Evolutionary conservation across 2,797 vertebrate species (phyloP).

Genomic region (Anas bernieri): DNA sequence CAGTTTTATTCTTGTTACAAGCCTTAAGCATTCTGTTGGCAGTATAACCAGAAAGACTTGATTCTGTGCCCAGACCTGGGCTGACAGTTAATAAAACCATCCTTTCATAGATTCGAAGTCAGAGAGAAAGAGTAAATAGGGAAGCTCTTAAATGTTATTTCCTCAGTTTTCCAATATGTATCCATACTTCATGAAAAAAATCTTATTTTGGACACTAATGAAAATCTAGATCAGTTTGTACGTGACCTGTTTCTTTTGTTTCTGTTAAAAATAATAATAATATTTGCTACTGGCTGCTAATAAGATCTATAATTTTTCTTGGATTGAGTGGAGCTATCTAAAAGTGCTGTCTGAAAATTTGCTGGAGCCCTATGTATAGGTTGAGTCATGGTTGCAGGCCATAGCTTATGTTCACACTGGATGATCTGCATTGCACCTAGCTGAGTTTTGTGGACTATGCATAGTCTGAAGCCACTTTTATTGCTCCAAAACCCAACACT

Average conservation of each 20-base stretch:
- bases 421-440: neutral
- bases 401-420: neutral
- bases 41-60: neutral
- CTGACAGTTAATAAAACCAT: constrained; percentile 2
- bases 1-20: neutral
- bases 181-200: neutral
- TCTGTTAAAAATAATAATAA: neutral
- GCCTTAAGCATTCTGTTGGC: neutral
- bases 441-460: neutral
- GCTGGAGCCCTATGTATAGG: neutral
- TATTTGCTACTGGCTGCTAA: neutral
- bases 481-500: neutral
- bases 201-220: neutral
- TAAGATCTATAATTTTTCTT: neutral
- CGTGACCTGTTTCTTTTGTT: neutral
- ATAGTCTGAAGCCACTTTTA: neutral
- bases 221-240: neutral
- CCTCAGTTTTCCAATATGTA: neutral
- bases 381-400: neutral
- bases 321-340: neutral
- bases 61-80: neutral
- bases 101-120: neutral
- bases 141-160: neutral
- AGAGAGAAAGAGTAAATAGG: neutral
- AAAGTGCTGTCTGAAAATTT: neutral